Base-by-base conservation (phyloP, 2,888 invertebrate species). In the Cheilosia impressa region DNA sequence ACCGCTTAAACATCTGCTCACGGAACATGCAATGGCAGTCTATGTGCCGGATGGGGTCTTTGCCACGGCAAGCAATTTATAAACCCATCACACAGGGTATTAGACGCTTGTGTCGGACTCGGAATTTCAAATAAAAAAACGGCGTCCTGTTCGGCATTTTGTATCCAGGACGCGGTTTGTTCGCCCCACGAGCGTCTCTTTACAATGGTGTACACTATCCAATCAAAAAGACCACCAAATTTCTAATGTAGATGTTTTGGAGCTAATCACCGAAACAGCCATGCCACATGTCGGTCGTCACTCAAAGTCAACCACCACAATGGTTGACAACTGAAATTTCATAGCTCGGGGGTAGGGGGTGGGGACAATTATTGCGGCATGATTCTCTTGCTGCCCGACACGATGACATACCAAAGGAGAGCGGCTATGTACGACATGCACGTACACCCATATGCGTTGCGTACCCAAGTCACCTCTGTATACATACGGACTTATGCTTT, bases 51-150 rank as follows among this genome's bases (percentile, higher is more conserved):
- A 24, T 41, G 17, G 60, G 75, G 65, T 79, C 60, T 55, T 69
- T 84, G 69, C 57, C 79, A 76, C 62, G 58, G 19, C 60, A 84
- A 79, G 69, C 63, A 71, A 76, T 84, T 79, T 84, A 75, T 69
- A 60, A 65, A 58, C 41, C 58, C 63, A 27, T 38, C 53, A 45
- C 50, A 68, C 10, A 15, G 52, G 45, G 47, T 34, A 38, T 45
- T 52, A 45, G 58, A 19, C 62, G 31, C 17, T 34, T 10, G 34
- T 53, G 73, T 55, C 41, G 45, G 60, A 24, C 19, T 58, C 19
- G 38, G 19, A 19, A 31, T 27, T 27, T 27, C 6, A 6, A 27
- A 27, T 27, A 27, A 55, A 55, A 31, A 5, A 13, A 15, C 10
- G 19, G 7, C 31, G 34, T 55, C 55, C 3, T 55, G 9, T 31